Percentiles rank a stretch among this genome's conserved stretches.
Evolutionary conservation across 1,140 invertebrate genomes (phyloP).

Genomic region (Theocolax elegans): DNA sequence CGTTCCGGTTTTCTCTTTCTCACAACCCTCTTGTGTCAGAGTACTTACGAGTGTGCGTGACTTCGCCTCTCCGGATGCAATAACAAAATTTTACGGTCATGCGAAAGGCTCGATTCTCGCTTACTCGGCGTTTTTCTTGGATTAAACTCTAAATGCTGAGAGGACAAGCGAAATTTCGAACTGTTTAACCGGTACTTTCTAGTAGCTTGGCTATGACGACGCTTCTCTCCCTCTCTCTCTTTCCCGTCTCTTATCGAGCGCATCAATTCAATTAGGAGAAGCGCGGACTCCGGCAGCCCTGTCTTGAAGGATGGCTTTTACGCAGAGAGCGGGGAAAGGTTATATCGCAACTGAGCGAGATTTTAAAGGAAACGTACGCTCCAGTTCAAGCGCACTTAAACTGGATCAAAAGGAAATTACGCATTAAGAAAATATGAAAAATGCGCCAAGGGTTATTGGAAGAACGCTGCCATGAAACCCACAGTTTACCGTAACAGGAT

Average conservation of each 20-base stretch:
- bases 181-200: too few relatives aligned
- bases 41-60: not conserved
- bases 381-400: slow-evolving; percentile 14
- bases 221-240: too few relatives aligned
- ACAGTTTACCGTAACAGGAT: not conserved
- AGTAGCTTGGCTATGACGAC: too few relatives aligned
- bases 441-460: not conserved
- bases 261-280: not conserved
- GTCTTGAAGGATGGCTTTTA: not conserved
- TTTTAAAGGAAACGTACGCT: slow-evolving; percentile 17
- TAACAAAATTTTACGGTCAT: not conserved
- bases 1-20: too few relatives aligned
- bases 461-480: not conserved
- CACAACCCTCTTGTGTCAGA: too few relatives aligned
- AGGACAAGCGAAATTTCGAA: too few relatives aligned
- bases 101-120: not conserved
- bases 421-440: slow-evolving; percentile 32
- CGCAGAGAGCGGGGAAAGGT: not conserved
- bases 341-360: not conserved
- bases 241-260: too few relatives aligned
- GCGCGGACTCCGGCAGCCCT: not conserved
- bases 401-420: slow-evolving; percentile 28
- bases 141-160: too few relatives aligned
- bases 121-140: too few relatives aligned
- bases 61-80: not conserved